Base-by-base conservation (phyloP, 2,888 invertebrate species). In the Antitype chi region DNA sequence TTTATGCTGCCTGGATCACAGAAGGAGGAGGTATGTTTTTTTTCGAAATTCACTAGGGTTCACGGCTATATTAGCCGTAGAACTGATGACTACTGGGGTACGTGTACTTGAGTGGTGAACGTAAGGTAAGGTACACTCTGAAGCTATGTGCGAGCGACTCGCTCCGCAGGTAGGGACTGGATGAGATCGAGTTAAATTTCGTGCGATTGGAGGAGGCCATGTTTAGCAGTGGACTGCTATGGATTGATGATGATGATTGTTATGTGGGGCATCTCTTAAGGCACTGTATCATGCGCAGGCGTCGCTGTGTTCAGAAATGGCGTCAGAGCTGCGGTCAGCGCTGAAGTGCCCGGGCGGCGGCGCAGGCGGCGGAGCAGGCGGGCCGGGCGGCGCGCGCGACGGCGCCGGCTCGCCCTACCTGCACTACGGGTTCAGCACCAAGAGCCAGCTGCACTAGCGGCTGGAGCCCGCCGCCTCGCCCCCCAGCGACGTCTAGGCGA, bases 241-340 rank as follows among this genome's bases (percentile, higher is more conserved):
- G 23, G 7, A 9, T 52, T 52, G 6, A 20, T 52, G 17, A n/a
- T 57, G 17, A 20, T n/a, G 3, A 20, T 15, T 78, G 20, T 43
- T 52, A 13, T 1, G 5, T 62, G 7, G 2, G 43, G 23, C 17
- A 79, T 53, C 3, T 8, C 25, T 13, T 70, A 52, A 57, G 49
- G 13, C 25, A 49, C 47, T 80, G 66, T 62, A 81, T 49, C 87
- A 70, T 89, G 73, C 85, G 78, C 97, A 98, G 98, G 97, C 97
- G 82, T 97, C 98, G 76, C 96, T 98, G 88, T 98, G 98, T 94
- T 97, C 97, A 88, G 98, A 98, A 96, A 98, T 98, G 98, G 97
- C 97, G 81, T 97, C 97, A 80, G 98, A 98, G 94, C 96, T 98
- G 87, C 97, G 97, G 86, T 97, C 97, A 87, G 98, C 98, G 81